Evolutionary conservation across 2,888 invertebrate species (phyloP).

Genomic region (Hydraecia micacea): DNA sequence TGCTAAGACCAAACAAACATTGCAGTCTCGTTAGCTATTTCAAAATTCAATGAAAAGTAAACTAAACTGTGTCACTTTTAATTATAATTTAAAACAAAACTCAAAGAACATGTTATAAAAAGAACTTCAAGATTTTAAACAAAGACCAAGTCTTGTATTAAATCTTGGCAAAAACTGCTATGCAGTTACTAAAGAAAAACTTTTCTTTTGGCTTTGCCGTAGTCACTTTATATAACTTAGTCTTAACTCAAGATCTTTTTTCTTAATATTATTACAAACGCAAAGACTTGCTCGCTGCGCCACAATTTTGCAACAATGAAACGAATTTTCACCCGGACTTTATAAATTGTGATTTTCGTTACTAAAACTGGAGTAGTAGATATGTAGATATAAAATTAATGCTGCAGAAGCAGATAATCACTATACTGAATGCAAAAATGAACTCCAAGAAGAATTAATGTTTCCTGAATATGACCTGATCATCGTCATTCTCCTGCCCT

Average conservation of each 20-base stretch:
- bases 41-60: too few species aligned
- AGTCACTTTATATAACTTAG: slow-evolving; percentile 59
- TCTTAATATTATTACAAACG: slow-evolving; percentile 14
- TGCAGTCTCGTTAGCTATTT: slow-evolving; percentile 3
- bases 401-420: too few species aligned
- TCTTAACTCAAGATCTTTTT: slow-evolving; percentile 28
- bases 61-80: slow-evolving; percentile 31
- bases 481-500: not conserved
- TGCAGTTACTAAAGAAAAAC: slow-evolving; percentile 51
- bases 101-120: slow-evolving; percentile 14
- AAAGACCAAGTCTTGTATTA: slow-evolving; percentile 52
- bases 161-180: slow-evolving; percentile 50
- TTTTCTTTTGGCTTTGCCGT: slow-evolving; percentile 53
- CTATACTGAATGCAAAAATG: too few species aligned
- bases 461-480: not conserved
- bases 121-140: slow-evolving; percentile 47
- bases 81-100: slow-evolving; percentile 44
- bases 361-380: not conserved
- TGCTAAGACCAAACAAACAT: not conserved
- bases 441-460: not conserved
- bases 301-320: slow-evolving; percentile 13
- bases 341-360: not conserved
- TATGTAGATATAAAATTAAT: not conserved
- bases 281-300: slow-evolving; percentile 9
- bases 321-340: not conserved